A percentile compares a stretch with the other conserved stretches of the same genome.
Conservation (phyloP, 2,888 invertebrate genomes). For the Rhingia campestris region DNA sequence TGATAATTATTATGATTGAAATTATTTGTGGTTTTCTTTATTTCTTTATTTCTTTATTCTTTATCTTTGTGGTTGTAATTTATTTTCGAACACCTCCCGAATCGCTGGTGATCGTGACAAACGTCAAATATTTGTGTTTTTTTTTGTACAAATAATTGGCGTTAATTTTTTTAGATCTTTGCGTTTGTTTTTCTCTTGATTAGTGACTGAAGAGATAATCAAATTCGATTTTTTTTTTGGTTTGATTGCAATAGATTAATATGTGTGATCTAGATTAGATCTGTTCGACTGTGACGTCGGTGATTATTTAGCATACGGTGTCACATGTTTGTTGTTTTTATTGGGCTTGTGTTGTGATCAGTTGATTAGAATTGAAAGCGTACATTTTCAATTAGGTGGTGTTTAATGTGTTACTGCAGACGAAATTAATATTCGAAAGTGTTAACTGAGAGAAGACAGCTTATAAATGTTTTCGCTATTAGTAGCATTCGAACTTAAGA, state of each 20-base stretch:
- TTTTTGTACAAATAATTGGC: conserved; percentile 27
- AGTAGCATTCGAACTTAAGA: no score
- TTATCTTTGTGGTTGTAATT: no score
- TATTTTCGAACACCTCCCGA: neutral
- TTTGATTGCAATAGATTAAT: neutral
- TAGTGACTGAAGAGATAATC: conserved; percentile 12
- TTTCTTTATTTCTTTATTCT: conserved; percentile 1
- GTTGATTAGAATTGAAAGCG: conserved; percentile 11
- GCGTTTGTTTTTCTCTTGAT: conserved; percentile 1
- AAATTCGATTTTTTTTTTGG: conserved; percentile 10
- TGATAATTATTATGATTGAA: conserved; percentile 60
- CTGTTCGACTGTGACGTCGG: conserved; percentile 11
- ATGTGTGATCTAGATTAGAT: conserved; percentile 43
- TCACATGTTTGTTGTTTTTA: conserved; percentile 21
- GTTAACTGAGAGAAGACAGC: neutral
- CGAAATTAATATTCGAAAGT: neutral
- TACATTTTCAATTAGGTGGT: conserved; percentile 12
- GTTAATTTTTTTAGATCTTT: neutral
- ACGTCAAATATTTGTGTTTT: conserved; percentile 13
- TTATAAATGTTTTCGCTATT: no score
- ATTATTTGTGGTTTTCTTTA: conserved; percentile 27
- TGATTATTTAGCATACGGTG: conserved; percentile 19
- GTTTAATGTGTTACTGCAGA: conserved; percentile 8
- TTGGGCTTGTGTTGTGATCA: conserved; percentile 1
- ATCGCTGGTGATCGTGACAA: conserved; percentile 4